Percentiles rank a stretch among this genome's conserved stretches.
phyloP scores from a whole-genome alignment of 2,888 invertebrate genomes.

The Caenorhabditis macrosperma region DNA sequence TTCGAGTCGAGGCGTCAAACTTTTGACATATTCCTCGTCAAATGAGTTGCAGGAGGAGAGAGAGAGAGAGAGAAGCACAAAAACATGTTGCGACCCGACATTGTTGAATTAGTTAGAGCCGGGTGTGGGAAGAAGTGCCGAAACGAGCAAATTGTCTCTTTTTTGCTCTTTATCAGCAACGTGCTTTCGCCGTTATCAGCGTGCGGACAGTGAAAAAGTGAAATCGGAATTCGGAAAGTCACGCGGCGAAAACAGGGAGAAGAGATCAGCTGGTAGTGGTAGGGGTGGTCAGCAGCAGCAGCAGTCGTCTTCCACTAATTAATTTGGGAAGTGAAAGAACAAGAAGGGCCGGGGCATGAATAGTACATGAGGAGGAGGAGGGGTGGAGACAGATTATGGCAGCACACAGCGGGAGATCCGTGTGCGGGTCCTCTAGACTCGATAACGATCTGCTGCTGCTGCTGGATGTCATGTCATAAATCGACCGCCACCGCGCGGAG shows the following conservation, averaged over 20 bases:
- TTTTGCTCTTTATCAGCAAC: not conserved
- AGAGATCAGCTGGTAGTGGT: conserved; percentile 14
- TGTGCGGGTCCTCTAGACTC: conserved; percentile 3
- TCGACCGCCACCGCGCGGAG: not conserved
- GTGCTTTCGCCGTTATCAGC: conserved; percentile 28
- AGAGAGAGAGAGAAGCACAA: conserved; percentile 33
- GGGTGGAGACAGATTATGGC: conserved; percentile 32
- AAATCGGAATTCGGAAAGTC: conserved; percentile 5
- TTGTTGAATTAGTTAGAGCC: conserved; percentile 43
- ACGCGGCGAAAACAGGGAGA: conserved; percentile 19
- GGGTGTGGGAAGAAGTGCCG: not conserved
- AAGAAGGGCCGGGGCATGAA: conserved; percentile 31
- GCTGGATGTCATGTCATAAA: conserved; percentile 34
- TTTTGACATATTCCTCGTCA: conserved; percentile 47
- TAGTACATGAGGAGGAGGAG: conserved; percentile 43
- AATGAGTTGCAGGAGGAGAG: no score
- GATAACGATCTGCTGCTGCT: conserved; percentile 47
- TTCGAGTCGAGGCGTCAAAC: conserved; percentile 39
- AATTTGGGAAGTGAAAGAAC: conserved; percentile 36
- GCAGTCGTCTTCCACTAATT: conserved; percentile 24
- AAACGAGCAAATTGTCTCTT: conserved; percentile 6
- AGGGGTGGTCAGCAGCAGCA: not conserved
- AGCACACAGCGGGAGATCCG: conserved; percentile 53
- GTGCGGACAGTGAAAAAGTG: conserved; percentile 13
- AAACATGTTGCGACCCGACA: conserved; percentile 38